Conservation (phyloP, 2,113 vertebrate species). For the Megaleporinus macrocephalus region DNA sequence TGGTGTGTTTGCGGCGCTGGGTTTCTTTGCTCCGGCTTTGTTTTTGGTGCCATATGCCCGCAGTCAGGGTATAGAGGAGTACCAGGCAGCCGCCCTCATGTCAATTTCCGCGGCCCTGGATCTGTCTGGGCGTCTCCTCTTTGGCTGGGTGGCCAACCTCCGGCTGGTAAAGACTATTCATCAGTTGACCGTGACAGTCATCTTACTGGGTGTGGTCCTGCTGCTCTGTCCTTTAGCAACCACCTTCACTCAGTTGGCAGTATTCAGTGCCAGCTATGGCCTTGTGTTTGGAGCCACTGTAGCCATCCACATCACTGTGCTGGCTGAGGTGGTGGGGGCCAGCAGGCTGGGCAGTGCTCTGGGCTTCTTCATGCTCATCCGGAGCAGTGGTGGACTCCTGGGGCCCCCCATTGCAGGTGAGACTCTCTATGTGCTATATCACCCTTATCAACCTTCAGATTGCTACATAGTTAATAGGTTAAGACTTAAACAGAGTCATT, state of each 20-base stretch:
- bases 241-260: slow-evolving; percentile 64
- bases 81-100: slow-evolving; percentile 75
- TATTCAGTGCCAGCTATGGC: slow-evolving; percentile 73
- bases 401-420: slow-evolving; percentile 81
- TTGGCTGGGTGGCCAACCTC: slow-evolving; percentile 80
- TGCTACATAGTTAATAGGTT: no score
- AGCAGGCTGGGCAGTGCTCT: slow-evolving; percentile 74
- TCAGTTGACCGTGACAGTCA: slow-evolving; percentile 68
- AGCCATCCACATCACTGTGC: slow-evolving; percentile 75
- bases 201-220: slow-evolving; percentile 68
- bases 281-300: slow-evolving; percentile 72
- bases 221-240: slow-evolving; percentile 67
- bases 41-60: slow-evolving; percentile 79
- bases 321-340: slow-evolving; percentile 76
- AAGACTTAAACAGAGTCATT: no score
- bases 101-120: slow-evolving; percentile 77
- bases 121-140: slow-evolving; percentile 71
- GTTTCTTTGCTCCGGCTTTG: slow-evolving; percentile 78
- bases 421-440: not conserved
- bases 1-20: slow-evolving; percentile 71
- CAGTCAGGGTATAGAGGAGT: slow-evolving; percentile 74
- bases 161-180: slow-evolving; percentile 70
- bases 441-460: no score
- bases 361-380: slow-evolving; percentile 80
- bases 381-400: slow-evolving; percentile 78